Evolutionary conservation across 1,140 invertebrate species (phyloP).

Genomic region (Monochamus saltuarius): DNA sequence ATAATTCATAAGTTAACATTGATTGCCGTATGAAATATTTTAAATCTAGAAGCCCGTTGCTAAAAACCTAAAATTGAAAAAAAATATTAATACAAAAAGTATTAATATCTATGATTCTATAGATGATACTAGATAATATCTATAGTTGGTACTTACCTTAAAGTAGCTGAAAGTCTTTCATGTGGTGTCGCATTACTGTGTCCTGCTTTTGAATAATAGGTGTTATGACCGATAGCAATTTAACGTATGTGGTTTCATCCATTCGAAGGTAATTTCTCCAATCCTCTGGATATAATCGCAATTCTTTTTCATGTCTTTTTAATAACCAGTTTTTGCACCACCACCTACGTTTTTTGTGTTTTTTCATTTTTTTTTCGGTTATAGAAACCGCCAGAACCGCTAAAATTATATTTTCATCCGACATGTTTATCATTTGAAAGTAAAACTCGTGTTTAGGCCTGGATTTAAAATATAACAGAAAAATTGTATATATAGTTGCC

Average conservation of each 20-base stretch:
- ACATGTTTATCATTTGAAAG: slow-evolving; percentile 27
- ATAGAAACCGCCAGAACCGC: slow-evolving; percentile 6
- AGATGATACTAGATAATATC: background rate
- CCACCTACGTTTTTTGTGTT: background rate
- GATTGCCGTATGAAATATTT: too few relatives aligned
- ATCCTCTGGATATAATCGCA: slow-evolving; percentile 34
- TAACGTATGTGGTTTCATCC: slow-evolving; percentile 32
- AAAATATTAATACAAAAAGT: too few relatives aligned
- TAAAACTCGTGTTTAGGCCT: too few relatives aligned
- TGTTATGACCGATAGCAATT: slow-evolving; percentile 11
- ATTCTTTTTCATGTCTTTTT: slow-evolving; percentile 26
- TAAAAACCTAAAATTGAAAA: too few relatives aligned
- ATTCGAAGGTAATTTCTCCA: slow-evolving; percentile 39
- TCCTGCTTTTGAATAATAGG: background rate
- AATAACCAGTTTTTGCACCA: slow-evolving; percentile 14
- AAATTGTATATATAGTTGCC: too few relatives aligned
- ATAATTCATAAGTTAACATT: too few relatives aligned
- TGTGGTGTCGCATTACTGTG: slow-evolving; percentile 6
- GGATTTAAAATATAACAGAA: too few relatives aligned
- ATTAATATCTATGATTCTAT: too few relatives aligned
- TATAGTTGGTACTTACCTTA: slow-evolving; percentile 9
- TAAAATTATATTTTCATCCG: slow-evolving; percentile 34
- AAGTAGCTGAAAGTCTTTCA: slow-evolving; percentile 2
- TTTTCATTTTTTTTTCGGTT: slow-evolving; percentile 9
- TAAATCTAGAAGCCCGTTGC: too few relatives aligned